Conservation (phyloP, 2,888 invertebrate genomes). For the Drosophila affinis region DNA sequence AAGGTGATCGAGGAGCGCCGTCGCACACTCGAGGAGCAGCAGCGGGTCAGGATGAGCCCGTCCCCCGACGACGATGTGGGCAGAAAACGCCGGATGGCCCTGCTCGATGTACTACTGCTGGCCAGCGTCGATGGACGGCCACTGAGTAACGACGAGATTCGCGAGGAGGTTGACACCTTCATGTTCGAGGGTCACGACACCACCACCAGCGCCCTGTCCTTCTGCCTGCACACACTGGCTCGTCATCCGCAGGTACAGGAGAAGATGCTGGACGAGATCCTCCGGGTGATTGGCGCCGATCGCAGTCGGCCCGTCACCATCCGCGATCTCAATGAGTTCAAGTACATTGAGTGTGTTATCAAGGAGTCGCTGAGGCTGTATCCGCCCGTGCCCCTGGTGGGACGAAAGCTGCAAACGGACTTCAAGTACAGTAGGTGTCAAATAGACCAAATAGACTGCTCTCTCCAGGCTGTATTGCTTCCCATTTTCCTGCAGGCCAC, state of each 20-base stretch:
- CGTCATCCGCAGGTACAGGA: constrained; percentile 75
- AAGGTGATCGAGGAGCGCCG: constrained; percentile 78
- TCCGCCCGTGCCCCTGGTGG: constrained; percentile 87
- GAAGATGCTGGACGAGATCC: constrained; percentile 73
- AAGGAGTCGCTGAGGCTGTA: constrained; percentile 87
- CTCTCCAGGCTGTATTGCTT: too few relatives aligned
- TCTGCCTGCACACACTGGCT: constrained; percentile 72
- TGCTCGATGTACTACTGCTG: constrained; percentile 87
- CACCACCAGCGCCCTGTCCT: constrained; percentile 76
- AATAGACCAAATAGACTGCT: background rate
- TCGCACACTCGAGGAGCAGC: constrained; percentile 47
- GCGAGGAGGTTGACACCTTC: constrained; percentile 89
- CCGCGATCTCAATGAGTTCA: constrained; percentile 66
- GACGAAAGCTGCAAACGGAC: constrained; percentile 83
- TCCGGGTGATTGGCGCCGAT: constrained; percentile 65
- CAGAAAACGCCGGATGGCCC: constrained; percentile 86
- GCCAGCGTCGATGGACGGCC: constrained; percentile 85
- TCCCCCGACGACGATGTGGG: constrained; percentile 78
- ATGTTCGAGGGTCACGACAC: constrained; percentile 86
- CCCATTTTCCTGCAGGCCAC: constrained; percentile 44
- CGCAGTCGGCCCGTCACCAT: constrained; percentile 50
- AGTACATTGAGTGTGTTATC: constrained; percentile 86
- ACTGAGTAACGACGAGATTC: constrained; percentile 86
- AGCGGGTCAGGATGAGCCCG: constrained; percentile 31
- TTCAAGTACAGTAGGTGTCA: constrained; percentile 85